These are phyloP conservation scores for Nymphalis urticae DNA, from an alignment of 2,888 invertebrate species.

Conservation along the genomic window DNA sequence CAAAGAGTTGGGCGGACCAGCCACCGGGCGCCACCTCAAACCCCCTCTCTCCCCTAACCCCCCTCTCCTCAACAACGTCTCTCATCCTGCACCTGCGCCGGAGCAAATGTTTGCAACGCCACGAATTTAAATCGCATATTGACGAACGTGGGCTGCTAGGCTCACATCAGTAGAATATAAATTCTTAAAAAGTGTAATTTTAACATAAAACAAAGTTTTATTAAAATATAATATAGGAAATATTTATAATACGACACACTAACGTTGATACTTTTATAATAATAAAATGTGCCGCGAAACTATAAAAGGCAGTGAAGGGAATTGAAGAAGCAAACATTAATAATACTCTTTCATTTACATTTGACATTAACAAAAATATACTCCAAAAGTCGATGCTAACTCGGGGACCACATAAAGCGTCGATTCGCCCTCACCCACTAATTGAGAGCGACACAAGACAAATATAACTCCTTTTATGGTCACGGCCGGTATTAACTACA, in stretches of 20 bases:
- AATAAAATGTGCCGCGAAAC: slow-evolving; percentile 32
- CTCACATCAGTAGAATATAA: background rate
- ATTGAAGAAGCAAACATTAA: slow-evolving; percentile 72
- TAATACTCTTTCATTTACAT: slow-evolving; percentile 74
- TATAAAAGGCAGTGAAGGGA: slow-evolving; percentile 61
- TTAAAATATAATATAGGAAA: too few species aligned
- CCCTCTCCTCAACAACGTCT: slow-evolving; percentile 35
- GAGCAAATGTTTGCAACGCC: slow-evolving; percentile 48
- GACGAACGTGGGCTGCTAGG: background rate
- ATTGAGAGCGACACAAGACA: slow-evolving; percentile 77
- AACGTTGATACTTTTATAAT: slow-evolving; percentile 2
- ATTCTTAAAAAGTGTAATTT: background rate
- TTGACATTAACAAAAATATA: slow-evolving; percentile 70
- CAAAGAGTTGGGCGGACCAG: slow-evolving; percentile 79
- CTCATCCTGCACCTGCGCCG: slow-evolving; percentile 59
- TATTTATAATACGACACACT: background rate
- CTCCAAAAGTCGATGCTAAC: slow-evolving; percentile 68
- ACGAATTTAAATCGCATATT: slow-evolving; percentile 4
- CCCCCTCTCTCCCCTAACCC: slow-evolving; percentile 49
- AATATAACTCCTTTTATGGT: slow-evolving; percentile 79
- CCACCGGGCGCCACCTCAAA: slow-evolving; percentile 63
- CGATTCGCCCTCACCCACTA: slow-evolving; percentile 73
- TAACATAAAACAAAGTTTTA: background rate
- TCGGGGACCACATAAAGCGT: slow-evolving; percentile 73
- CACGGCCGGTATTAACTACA: slow-evolving; percentile 66